phyloP scores from a whole-genome alignment of 2,888 invertebrate genomes.

The Agriopis marginaria region DNA sequence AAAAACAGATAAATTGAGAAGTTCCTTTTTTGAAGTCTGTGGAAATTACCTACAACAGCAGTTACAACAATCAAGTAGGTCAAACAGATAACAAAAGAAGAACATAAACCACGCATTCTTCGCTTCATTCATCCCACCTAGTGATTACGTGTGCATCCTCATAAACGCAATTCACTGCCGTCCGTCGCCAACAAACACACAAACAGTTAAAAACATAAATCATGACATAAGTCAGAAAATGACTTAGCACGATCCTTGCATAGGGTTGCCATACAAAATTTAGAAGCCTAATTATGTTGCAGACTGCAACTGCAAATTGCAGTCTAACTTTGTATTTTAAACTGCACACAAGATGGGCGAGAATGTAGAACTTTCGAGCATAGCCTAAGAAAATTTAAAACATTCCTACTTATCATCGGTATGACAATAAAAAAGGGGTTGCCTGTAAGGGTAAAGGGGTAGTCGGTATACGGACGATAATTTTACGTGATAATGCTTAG shows the following conservation, averaged over 20 bases:
- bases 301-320: too few species aligned
- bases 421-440: too few species aligned
- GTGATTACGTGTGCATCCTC: slow-evolving; percentile 32
- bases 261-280: slow-evolving; percentile 9
- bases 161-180: slow-evolving; percentile 33
- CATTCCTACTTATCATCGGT: too few species aligned
- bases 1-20: too few species aligned
- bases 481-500: too few species aligned
- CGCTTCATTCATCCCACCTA: slow-evolving; percentile 32
- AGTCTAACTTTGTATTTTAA: background rate
- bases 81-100: slow-evolving; percentile 12
- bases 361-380: too few species aligned
- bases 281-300: background rate
- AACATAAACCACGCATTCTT: slow-evolving; percentile 22
- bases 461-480: too few species aligned
- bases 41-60: background rate
- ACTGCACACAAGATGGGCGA: too few species aligned
- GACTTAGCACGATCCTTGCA: slow-evolving; percentile 47
- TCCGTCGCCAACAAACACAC: slow-evolving; percentile 40
- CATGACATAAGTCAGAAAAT: slow-evolving; percentile 57
- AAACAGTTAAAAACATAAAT: slow-evolving; percentile 54
- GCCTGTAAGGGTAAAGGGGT: too few species aligned
- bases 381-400: too few species aligned
- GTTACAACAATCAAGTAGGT: background rate
- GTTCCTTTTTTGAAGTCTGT: background rate